These are phyloP conservation scores for Drosophila barbarae DNA, from an alignment of 2,888 invertebrate species.

Conservation along the genomic window DNA sequence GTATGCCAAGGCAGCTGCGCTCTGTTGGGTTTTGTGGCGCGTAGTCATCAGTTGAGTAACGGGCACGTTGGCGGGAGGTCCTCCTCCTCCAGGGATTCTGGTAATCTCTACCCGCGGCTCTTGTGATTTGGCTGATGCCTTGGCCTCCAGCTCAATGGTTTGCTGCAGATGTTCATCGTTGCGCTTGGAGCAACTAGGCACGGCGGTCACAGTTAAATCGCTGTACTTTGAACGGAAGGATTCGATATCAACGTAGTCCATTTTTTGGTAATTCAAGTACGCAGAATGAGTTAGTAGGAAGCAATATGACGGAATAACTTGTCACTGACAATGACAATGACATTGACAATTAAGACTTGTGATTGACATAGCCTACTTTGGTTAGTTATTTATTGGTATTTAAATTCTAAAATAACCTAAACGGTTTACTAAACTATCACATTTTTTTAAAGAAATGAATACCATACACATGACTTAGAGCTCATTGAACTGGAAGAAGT, in stretches of 20 bases:
- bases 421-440: no score
- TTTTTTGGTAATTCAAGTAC: slow-evolving; percentile 12
- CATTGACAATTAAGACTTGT: not conserved
- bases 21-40: slow-evolving; percentile 23
- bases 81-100: slow-evolving; percentile 1
- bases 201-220: slow-evolving; percentile 60
- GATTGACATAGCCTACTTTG: not conserved
- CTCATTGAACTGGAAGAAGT: slow-evolving; percentile 11
- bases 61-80: not conserved
- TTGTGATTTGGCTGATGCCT: not conserved
- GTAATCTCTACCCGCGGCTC: slow-evolving; percentile 27
- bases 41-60: not conserved
- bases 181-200: slow-evolving; percentile 27
- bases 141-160: not conserved
- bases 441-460: no score
- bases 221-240: slow-evolving; percentile 61
- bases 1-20: slow-evolving; percentile 35
- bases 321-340: slow-evolving; percentile 4
- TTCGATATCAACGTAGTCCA: slow-evolving; percentile 60
- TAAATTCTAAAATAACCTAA: no score
- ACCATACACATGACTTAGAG: slow-evolving; percentile 7
- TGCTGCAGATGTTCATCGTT: not conserved
- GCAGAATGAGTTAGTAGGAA: not conserved
- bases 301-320: not conserved
- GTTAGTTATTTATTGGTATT: not conserved